Evolutionary conservation across 2,113 vertebrate genomes (phyloP), one percentile per base, ranked within the genome.

Genomic region (Dipodomys stephensi): DNA sequence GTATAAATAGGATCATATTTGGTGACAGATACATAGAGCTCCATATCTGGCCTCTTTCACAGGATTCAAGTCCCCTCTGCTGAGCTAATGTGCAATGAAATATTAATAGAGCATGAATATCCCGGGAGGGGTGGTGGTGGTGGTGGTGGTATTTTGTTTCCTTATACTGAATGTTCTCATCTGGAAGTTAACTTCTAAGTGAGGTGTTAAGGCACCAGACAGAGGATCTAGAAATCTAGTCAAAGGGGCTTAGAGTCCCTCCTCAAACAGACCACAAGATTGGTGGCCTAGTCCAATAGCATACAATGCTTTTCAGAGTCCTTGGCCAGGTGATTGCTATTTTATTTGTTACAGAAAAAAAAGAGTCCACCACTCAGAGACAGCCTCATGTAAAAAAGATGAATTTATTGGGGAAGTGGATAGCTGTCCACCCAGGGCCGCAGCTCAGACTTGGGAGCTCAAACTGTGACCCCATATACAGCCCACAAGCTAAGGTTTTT

Each of bases 1-100:
- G 64, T 72, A 91, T 46, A 94, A 92, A 90, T 22, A 57, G 57
- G 73, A 85, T 87, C 57, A 22, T 77, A 65, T 83, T 82, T 87
- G 23, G 6, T 74, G 28, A 90, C 16, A 68, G 53, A 83, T 39
- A 65, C 83, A 19, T 77, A 1, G 0, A 91, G 32, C 19, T 13
- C 7, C 18, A 27, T 64, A 18, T 85, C 23, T 90, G 57, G 53
- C 27, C 83, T 92, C 65, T 18, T 72, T 88, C 83, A 76, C 4
- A 91, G 65, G 39, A 87, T 79, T 89, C 89, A 87, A 62, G 46
- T 79, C 22, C 62, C 74, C 28, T 49, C 44, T 39, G 30, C 25
- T 84, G 39, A 94, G 82, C 64, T 68, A 92, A 91, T 65, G 81
- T 46, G 57, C 62, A 74, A 91, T 67, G 10, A 96, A 92, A 88